Conservation (phyloP, 1,140 invertebrate species). For the honey bee (Apis mellifera) region DNA sequence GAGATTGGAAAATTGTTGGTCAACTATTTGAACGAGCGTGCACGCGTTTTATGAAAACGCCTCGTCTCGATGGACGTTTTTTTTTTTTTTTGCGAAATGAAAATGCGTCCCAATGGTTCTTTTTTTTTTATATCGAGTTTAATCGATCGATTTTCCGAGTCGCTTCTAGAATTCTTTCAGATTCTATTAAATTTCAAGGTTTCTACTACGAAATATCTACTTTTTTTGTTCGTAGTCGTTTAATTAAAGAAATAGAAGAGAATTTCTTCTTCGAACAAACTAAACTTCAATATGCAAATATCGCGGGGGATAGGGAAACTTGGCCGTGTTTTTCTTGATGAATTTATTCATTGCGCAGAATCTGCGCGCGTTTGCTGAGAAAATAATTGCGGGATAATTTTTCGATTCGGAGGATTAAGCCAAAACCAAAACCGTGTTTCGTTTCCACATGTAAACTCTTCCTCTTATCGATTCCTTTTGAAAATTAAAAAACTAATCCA, state of each 20-base stretch:
- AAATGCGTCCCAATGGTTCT: no score
- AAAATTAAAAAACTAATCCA: neutral
- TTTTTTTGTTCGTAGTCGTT: neutral
- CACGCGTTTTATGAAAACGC: neutral
- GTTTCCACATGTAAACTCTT: neutral
- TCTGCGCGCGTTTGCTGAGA: constrained; percentile 5
- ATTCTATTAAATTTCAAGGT: neutral
- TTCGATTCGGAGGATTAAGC: neutral
- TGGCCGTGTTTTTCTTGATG: neutral
- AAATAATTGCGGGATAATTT: constrained; percentile 20
- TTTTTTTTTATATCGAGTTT: no score
- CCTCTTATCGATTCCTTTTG: no score
- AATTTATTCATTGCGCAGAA: constrained; percentile 21
- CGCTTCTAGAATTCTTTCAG: no score
- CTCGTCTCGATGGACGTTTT: neutral
- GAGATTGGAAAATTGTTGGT: constrained; percentile 7
- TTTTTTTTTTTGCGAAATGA: no score
- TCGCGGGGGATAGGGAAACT: neutral
- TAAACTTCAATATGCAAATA: neutral
- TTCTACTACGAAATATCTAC: neutral
- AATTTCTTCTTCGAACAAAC: neutral
- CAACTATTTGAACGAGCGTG: neutral
- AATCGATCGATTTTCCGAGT: no score
- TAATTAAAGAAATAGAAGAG: neutral
- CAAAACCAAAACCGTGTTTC: no score